Conservation (phyloP, 2,797 vertebrate species). For the Salarias fasciatus region DNA sequence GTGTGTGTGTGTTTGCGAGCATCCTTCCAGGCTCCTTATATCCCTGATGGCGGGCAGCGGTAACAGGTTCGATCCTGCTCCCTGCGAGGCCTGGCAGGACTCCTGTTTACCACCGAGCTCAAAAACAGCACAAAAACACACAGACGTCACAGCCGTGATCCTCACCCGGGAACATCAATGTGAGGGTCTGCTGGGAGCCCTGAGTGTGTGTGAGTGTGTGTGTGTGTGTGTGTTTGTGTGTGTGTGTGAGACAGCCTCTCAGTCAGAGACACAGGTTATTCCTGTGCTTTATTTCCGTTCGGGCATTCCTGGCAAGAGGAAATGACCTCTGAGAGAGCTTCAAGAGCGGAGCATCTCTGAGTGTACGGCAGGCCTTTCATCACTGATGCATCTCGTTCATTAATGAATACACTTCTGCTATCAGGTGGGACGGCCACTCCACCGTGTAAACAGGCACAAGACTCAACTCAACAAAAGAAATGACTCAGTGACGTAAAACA, state of each 20-base stretch:
- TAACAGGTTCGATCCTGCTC: conserved; percentile 70
- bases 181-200: conserved; percentile 1
- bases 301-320: conserved; percentile 26
- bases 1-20: conserved; percentile 39
- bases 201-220: too few relatives aligned
- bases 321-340: not conserved
- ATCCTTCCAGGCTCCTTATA: conserved; percentile 66
- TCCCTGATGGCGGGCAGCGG: conserved; percentile 54
- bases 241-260: not conserved
- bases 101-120: conserved; percentile 70
- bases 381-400: not conserved
- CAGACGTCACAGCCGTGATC: conserved; percentile 74
- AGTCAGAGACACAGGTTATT: not conserved
- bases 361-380: not conserved
- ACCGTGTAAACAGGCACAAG: too few relatives aligned
- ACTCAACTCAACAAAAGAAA: too few relatives aligned
- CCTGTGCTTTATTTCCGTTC: conserved; percentile 16
- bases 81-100: conserved; percentile 63
- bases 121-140: conserved; percentile 60
- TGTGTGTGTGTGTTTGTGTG: too few relatives aligned
- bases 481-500: too few relatives aligned
- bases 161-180: conserved; percentile 65
- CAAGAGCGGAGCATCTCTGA: conserved; percentile 1
- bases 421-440: too few relatives aligned
- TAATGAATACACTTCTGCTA: too few relatives aligned